Percentiles rank a stretch among this genome's conserved stretches.
These are phyloP conservation scores for Caenorhabditis japonica DNA, from an alignment of 2,888 invertebrate species.

Conservation along the genomic window DNA sequence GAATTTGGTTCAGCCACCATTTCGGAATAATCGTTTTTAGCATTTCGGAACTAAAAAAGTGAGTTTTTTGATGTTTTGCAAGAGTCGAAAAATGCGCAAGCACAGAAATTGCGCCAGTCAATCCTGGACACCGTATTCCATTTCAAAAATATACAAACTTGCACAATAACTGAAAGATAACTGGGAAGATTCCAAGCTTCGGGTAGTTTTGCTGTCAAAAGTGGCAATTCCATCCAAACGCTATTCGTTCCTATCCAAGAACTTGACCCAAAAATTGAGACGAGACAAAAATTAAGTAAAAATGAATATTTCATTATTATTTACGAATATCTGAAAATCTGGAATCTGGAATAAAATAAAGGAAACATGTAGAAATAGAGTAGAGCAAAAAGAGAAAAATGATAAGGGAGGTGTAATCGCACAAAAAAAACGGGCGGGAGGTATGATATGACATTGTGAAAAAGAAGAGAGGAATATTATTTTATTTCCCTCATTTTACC, in stretches of 20 bases:
- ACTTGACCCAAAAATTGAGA: conserved; percentile 83
- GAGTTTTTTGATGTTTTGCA: too few species aligned
- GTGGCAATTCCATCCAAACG: conserved; percentile 88
- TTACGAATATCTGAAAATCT: too few species aligned
- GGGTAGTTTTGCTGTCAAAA: conserved; percentile 86
- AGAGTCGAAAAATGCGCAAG: too few species aligned
- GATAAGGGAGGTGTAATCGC: background rate
- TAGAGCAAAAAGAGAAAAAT: background rate
- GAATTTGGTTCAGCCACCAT: too few species aligned
- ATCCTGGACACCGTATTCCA: background rate
- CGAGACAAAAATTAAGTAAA: conserved; percentile 80
- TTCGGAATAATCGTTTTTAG: too few species aligned
- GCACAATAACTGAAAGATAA: conserved; percentile 87
- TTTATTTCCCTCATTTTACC: too few species aligned
- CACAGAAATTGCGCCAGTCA: too few species aligned
- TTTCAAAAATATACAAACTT: conserved; percentile 78
- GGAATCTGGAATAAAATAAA: conserved; percentile 5
- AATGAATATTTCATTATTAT: too few species aligned
- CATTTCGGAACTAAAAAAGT: too few species aligned
- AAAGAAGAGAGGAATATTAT: too few species aligned
- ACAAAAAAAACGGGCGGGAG: background rate
- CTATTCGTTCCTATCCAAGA: conserved; percentile 91
- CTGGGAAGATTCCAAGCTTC: conserved; percentile 90
- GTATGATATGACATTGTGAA: too few species aligned
- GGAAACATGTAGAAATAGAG: background rate